Conservation (phyloP, 2,888 invertebrate species). For the Gryllus longicercus region DNA sequence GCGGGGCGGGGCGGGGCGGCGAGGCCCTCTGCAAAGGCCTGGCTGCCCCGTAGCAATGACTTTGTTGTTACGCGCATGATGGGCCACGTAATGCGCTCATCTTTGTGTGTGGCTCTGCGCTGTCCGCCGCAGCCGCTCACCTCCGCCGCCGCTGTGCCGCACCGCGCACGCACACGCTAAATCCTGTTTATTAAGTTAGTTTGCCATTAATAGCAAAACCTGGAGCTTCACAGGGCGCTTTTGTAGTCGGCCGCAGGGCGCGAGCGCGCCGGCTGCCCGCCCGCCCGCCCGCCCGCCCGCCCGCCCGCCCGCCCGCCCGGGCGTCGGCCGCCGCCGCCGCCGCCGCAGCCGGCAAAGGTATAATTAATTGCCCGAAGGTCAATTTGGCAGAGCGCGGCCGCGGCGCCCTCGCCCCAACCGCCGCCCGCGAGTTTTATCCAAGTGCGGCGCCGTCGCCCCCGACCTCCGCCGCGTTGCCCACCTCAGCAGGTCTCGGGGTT, state of each 20-base stretch:
- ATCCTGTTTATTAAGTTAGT: conserved; percentile 37
- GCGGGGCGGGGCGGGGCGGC: not conserved
- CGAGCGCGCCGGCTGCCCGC: not conserved
- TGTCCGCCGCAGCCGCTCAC: conserved; percentile 29
- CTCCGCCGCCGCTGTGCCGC: too few relatives aligned
- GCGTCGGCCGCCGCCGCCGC: too few relatives aligned
- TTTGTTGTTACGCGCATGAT: conserved; percentile 18
- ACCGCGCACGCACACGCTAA: conserved; percentile 27
- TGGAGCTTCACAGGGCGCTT: conserved; percentile 26
- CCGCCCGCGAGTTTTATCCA: not conserved
- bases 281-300: too few relatives aligned
- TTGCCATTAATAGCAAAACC: conserved; percentile 34
- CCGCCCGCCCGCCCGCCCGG: too few relatives aligned
- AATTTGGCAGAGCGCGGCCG: conserved; percentile 32
- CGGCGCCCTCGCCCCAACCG: not conserved
- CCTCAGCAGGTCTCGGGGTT: too few relatives aligned
- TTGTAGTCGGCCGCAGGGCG: conserved; percentile 24
- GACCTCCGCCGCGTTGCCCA: too few relatives aligned
- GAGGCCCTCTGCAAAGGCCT: conserved; percentile 1
- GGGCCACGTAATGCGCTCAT: conserved; percentile 26
- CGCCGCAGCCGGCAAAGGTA: conserved; percentile 28
- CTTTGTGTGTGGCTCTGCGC: conserved; percentile 31
- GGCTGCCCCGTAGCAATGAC: conserved; percentile 12
- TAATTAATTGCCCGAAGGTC: conserved; percentile 36
- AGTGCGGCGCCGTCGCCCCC: not conserved